These are phyloP conservation scores for Sebastes oblongus DNA, from an alignment of 2,797 vertebrate genomes.

Conservation along the genomic window DNA sequence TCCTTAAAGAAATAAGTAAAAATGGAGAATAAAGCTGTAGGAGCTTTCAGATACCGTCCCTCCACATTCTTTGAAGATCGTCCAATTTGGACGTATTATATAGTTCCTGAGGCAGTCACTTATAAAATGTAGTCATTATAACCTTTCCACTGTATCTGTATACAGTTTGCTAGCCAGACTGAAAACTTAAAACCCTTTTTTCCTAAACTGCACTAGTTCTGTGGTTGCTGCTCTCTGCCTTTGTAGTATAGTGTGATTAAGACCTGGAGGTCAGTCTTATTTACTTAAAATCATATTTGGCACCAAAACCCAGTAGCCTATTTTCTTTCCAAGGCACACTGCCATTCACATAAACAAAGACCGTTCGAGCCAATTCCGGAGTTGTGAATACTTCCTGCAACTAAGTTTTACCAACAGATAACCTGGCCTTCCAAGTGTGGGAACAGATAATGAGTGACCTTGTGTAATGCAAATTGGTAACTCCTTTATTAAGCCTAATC, in stretches of 20 bases:
- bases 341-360: slow-evolving; percentile 5
- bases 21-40: background rate
- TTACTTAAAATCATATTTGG: slow-evolving; percentile 18
- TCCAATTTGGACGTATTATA: background rate
- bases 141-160: background rate
- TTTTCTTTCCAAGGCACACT: background rate
- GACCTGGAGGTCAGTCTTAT: background rate
- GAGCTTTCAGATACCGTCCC: background rate
- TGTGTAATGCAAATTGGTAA: slow-evolving; percentile 70
- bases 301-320: background rate
- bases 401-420: slow-evolving; percentile 49
- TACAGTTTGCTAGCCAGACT: background rate
- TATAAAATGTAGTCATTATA: background rate
- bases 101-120: background rate
- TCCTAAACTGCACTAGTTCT: background rate
- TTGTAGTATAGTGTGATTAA: background rate
- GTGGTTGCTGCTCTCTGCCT: background rate
- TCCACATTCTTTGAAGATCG: background rate
- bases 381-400: slow-evolving; percentile 6
- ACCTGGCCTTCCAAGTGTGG: slow-evolving; percentile 55
- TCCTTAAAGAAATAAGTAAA: background rate
- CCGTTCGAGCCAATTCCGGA: background rate
- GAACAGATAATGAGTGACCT: slow-evolving; percentile 71
- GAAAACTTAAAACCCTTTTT: background rate
- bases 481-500: slow-evolving; percentile 71